Conservation (phyloP, 2,113 vertebrate species). For the Gallinago undulata region DNA sequence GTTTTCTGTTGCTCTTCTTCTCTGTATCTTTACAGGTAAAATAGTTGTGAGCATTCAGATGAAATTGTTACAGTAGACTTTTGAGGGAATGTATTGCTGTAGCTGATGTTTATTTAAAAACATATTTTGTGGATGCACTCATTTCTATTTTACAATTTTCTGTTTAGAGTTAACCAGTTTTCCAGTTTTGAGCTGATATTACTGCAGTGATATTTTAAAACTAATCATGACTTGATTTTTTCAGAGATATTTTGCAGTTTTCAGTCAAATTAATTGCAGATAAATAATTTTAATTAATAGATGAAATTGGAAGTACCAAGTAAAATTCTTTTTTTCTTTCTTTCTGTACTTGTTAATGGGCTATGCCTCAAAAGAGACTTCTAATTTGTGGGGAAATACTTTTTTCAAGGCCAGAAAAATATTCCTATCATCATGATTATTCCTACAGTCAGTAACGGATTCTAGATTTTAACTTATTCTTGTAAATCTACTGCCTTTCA, state of each 20-base stretch:
- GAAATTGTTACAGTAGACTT: neutral
- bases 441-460: neutral
- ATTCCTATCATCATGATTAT: neutral
- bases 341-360: slow-evolving; percentile 5
- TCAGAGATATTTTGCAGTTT: neutral
- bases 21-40: slow-evolving; percentile 32
- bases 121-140: neutral
- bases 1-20: slow-evolving; percentile 7
- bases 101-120: neutral
- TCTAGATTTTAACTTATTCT: slow-evolving; percentile 13
- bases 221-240: slow-evolving; percentile 5
- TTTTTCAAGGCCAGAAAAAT: slow-evolving; percentile 35
- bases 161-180: neutral
- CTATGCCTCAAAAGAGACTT: neutral
- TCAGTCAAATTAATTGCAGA: neutral
- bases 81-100: neutral
- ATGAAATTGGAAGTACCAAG: slow-evolving; percentile 1
- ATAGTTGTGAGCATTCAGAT: neutral
- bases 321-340: neutral
- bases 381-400: slow-evolving; percentile 23
- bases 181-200: neutral
- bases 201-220: neutral
- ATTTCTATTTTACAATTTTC: neutral
- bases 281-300: neutral
- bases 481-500: slow-evolving; percentile 46